Evolutionary conservation across 2,888 invertebrate species (phyloP).

Genomic region (Uloborus plumipes): DNA sequence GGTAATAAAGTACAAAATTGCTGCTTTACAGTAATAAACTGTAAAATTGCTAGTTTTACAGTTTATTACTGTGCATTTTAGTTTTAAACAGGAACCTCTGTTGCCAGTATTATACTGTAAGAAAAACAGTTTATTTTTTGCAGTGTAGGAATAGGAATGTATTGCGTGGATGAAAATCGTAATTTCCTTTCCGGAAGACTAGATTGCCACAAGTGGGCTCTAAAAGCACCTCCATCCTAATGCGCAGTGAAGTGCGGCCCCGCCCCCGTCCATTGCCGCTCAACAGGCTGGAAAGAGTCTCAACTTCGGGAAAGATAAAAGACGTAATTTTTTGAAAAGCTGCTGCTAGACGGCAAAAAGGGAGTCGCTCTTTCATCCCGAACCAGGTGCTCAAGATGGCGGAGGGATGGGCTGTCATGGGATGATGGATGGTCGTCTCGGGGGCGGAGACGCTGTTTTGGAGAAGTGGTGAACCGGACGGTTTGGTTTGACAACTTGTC

Average conservation of each 20-base stretch:
- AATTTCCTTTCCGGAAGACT: no score
- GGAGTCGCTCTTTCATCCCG: slow-evolving; percentile 4
- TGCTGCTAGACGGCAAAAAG: slow-evolving; percentile 2
- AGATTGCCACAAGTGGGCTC: no score
- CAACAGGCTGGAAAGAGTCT: slow-evolving; percentile 27
- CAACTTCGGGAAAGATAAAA: neutral
- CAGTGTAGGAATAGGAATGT: no score
- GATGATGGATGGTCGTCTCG: slow-evolving; percentile 41
- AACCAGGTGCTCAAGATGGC: slow-evolving; percentile 53
- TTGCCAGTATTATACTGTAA: no score
- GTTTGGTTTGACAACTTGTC: slow-evolving; percentile 30
- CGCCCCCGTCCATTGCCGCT: slow-evolving; percentile 14
- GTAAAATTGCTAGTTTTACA: no score
- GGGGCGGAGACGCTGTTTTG: slow-evolving; percentile 42
- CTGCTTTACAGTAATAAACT: no score
- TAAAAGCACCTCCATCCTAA: no score
- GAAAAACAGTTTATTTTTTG: no score
- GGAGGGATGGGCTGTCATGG: slow-evolving; percentile 21
- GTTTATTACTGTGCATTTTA: no score
- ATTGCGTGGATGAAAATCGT: no score
- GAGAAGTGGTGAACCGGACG: slow-evolving; percentile 26
- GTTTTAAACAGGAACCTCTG: no score
- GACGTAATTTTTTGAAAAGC: slow-evolving; percentile 32
- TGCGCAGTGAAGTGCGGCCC: neutral
- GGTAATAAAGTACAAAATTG: no score